Conservation (phyloP, 2,113 vertebrate species). For the Hippocampus abdominalis region DNA sequence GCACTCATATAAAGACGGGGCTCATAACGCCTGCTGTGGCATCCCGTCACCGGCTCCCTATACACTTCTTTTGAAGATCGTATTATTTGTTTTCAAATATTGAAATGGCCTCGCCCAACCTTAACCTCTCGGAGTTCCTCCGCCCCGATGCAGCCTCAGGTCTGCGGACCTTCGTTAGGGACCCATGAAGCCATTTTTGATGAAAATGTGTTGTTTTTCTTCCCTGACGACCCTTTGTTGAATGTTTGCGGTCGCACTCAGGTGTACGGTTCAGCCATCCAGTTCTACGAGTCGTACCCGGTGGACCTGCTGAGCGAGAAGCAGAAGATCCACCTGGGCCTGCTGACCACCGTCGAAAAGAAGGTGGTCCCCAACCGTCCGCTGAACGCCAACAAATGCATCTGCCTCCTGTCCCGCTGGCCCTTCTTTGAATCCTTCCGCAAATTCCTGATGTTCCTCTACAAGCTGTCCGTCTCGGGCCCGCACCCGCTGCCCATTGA, state of each 20-base stretch:
- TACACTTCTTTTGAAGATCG: too few relatives aligned
- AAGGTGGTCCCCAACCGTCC: constrained; percentile 82
- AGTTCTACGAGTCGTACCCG: constrained; percentile 91
- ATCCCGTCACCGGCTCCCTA: too few relatives aligned
- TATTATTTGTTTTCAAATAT: too few relatives aligned
- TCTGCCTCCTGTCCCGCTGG: constrained; percentile 98
- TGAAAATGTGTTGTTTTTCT: too few relatives aligned
- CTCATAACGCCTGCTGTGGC: too few relatives aligned
- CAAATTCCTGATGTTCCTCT: constrained; percentile 96
- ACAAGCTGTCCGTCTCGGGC: constrained; percentile 93
- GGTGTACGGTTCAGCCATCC: constrained; percentile 96
- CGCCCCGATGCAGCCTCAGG: too few relatives aligned
- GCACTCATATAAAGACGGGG: too few relatives aligned
- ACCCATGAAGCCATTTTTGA: too few relatives aligned
- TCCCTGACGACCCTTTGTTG: not conserved
- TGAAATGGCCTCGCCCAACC: too few relatives aligned
- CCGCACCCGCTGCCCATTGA: constrained; percentile 97
- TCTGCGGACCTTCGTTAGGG: too few relatives aligned
- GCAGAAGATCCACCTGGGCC: constrained; percentile 88
- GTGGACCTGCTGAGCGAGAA: constrained; percentile 85
- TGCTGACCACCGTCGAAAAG: constrained; percentile 87
- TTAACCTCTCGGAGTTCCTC: too few relatives aligned
- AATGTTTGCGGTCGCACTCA: constrained; percentile 38
- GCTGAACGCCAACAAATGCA: constrained; percentile 94
- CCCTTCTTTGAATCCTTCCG: constrained; percentile 94